These are phyloP conservation scores for Ornithoptera priamus DNA, from an alignment of 2,888 invertebrate genomes.

Conservation along the genomic window DNA sequence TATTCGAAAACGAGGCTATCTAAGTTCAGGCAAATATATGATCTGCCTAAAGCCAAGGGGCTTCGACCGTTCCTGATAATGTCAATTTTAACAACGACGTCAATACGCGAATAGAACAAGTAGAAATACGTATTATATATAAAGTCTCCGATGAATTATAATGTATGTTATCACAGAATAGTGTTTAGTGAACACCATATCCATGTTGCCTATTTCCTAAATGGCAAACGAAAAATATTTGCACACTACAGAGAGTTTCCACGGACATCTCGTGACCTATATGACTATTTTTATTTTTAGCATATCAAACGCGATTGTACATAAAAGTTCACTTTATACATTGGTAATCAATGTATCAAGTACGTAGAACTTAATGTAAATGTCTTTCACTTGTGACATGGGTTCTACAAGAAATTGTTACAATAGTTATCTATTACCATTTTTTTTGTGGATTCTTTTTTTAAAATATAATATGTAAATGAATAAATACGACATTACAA, in stretches of 20 bases:
- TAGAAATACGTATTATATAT: constrained; percentile 36
- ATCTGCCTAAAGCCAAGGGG: constrained; percentile 64
- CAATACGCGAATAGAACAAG: constrained; percentile 34
- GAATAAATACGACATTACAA: background rate
- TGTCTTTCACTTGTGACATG: constrained; percentile 5
- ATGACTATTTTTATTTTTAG: constrained; percentile 51
- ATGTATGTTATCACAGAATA: background rate
- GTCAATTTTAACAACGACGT: constrained; percentile 46
- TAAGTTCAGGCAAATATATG: constrained; percentile 62
- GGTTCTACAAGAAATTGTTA: background rate
- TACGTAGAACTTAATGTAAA: constrained; percentile 15
- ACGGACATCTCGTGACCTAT: constrained; percentile 52
- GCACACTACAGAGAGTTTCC: constrained; percentile 30
- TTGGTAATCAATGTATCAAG: constrained; percentile 25
- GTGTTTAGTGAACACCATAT: background rate
- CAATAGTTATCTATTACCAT: background rate
- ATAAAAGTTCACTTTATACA: constrained; percentile 18
- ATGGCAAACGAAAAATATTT: constrained; percentile 22
- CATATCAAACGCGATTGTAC: constrained; percentile 65
- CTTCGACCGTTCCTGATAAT: constrained; percentile 70
- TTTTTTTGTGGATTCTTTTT: background rate
- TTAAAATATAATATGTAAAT: background rate
- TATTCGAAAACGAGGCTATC: constrained; percentile 61
- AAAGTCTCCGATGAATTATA: background rate
- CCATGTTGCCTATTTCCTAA: background rate